These are phyloP conservation scores for Thera britannica DNA, from an alignment of 2,888 invertebrate genomes.

Conservation along the genomic window DNA sequence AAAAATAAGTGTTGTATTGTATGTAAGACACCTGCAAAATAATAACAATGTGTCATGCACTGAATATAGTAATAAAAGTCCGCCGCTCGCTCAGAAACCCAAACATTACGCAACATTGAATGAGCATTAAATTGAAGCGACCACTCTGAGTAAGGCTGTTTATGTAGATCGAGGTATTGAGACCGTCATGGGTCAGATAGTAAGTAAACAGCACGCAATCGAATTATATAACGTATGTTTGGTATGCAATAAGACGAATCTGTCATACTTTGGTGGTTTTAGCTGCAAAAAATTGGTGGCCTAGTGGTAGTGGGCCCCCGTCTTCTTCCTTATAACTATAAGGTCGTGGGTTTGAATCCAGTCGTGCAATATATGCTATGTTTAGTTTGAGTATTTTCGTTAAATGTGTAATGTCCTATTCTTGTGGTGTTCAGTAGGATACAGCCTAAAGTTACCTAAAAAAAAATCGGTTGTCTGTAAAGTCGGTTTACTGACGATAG, in stretches of 20 bases:
- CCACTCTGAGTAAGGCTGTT: constrained; percentile 19
- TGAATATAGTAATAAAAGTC: background rate
- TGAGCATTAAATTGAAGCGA: constrained; percentile 2
- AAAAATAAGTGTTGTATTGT: too few species aligned
- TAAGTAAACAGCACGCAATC: constrained; percentile 47
- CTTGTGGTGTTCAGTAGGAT: too few species aligned
- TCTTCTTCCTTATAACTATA: too few species aligned
- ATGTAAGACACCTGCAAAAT: background rate
- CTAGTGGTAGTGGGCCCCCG: too few species aligned
- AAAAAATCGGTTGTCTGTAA: too few species aligned
- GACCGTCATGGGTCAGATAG: constrained; percentile 51
- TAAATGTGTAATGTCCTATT: too few species aligned
- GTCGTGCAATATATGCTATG: too few species aligned
- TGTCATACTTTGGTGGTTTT: background rate
- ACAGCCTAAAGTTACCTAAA: too few species aligned
- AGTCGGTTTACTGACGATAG: too few species aligned
- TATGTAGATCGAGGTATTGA: constrained; percentile 48
- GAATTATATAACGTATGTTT: constrained; percentile 44
- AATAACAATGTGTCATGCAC: background rate
- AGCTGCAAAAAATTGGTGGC: too few species aligned
- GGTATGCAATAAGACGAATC: constrained; percentile 19
- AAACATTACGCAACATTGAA: constrained; percentile 1
- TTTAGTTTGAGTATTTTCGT: too few species aligned
- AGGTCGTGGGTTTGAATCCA: too few species aligned
- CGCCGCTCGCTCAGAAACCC: background rate